Evolutionary conservation across 2,797 vertebrate genomes (phyloP), one percentile per base, ranked within the genome.

Genomic region (Bryconaethiops microstoma): DNA sequence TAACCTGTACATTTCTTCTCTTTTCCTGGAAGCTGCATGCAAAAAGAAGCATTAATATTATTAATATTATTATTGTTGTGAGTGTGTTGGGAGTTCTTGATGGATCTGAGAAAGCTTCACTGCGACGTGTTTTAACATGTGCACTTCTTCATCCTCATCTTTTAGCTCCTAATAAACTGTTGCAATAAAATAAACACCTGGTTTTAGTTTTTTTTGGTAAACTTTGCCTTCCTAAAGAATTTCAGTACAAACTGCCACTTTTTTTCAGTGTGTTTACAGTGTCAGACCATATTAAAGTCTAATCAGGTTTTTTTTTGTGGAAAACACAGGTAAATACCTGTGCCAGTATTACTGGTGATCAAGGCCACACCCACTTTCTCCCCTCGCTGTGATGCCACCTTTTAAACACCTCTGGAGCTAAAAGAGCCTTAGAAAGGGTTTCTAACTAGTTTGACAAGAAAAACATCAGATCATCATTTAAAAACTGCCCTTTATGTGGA

Each of bases 111-210:
- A 62, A 64, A n/a, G 29, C 5, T 54, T 40, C 19, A 5, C 7
- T 62, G 72, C 67, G 65, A 23, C 17, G 65, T 23, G 17, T 69
- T 59, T 21, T 7, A 21, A 55, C 67, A 29, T 76, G 12, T 42
- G 40, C 55, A 62, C 2, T 12, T 73, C 35, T 59, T 65, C 40
- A 29, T 77, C 78, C 70, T 77, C 76, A 57, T 59, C 76, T 71
- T 48, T 71, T 79, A 86, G 45, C 68, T 57, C 50, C 77, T 21
- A 86, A 81, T 88, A 86, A 86, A 85, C 65, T 54, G 16, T 5
- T 78, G 85, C 85, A 86, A 65, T 59, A 23, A 64, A 2, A 77
- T 17, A 40, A 9, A 19, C 0, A 16, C 16, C 64, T 42, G 17
- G 17, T 19, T 45, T 21, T 29, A 3, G 7, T 54, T 57, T 19